A percentile compares a stretch with the other conserved stretches of the same genome.
These are phyloP conservation scores for Petrophora chlorosata DNA, from an alignment of 2,888 invertebrate species.

Conservation along the genomic window DNA sequence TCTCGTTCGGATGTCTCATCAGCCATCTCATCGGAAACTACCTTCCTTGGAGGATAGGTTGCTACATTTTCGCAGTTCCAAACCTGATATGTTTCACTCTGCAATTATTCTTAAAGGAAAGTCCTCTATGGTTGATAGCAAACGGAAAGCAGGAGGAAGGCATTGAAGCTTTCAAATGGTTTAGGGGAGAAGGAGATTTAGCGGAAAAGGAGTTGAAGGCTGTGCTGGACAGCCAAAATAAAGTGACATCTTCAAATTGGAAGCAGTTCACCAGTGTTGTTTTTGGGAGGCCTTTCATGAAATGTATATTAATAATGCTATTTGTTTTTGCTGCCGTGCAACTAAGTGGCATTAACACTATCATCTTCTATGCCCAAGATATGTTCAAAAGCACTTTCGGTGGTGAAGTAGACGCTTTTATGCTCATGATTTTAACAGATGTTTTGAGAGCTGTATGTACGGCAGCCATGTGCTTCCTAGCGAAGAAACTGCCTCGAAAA, in stretches of 20 bases:
- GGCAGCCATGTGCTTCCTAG: conserved; percentile 42
- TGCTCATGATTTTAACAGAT: conserved; percentile 54
- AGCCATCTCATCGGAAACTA: conserved; percentile 50
- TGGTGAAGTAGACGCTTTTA: conserved; percentile 47
- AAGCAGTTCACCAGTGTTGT: conserved; percentile 40
- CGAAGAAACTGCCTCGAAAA: conserved; percentile 47
- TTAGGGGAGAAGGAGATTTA: conserved; percentile 48
- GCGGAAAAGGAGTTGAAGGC: conserved; percentile 49
- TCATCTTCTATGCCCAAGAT: conserved; percentile 55
- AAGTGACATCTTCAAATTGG: conserved; percentile 27
- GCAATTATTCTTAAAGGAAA: conserved; percentile 53
- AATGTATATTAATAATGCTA: conserved; percentile 36
- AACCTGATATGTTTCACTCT: conserved; percentile 42
- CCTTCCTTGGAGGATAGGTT: conserved; percentile 48
- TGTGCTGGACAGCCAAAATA: conserved; percentile 45
- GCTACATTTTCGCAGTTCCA: conserved; percentile 47
- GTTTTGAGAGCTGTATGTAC: conserved; percentile 42
- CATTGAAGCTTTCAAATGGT: conserved; percentile 45
- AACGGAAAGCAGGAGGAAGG: conserved; percentile 54
- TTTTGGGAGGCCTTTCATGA: conserved; percentile 49
- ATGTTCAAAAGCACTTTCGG: conserved; percentile 53
- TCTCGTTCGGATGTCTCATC: conserved; percentile 46
- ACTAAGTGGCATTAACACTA: conserved; percentile 53
- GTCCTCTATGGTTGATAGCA: conserved; percentile 58
- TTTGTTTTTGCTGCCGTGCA: conserved; percentile 49